Evolutionary conservation across 2,113 vertebrate species (phyloP).

Genomic region (Phylloscopus trochiloides): DNA sequence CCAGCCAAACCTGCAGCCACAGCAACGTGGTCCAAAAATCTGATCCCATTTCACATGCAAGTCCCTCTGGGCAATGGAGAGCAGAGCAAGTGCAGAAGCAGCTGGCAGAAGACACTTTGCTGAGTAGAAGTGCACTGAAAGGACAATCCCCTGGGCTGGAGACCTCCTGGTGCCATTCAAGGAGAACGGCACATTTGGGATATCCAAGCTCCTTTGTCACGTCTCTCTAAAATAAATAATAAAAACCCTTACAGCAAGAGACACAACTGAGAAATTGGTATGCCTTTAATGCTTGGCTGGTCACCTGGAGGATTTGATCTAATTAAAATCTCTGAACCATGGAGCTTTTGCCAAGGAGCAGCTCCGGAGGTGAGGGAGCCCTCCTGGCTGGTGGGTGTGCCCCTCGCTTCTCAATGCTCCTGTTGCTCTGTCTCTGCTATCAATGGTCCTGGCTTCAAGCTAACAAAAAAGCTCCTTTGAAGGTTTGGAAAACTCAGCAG

Average conservation of each 20-base stretch:
- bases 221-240: conserved; percentile 17
- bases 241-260: background rate
- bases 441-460: background rate
- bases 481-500: conserved; percentile 36
- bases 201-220: background rate
- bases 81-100: background rate
- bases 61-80: background rate
- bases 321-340: conserved; percentile 53
- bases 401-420: background rate
- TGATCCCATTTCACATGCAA: background rate
- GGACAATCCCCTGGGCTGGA: background rate
- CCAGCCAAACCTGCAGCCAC: background rate
- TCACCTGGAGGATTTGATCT: conserved; percentile 35
- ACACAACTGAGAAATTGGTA: background rate
- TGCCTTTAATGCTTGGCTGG: conserved; percentile 4
- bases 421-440: background rate
- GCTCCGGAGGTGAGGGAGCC: background rate
- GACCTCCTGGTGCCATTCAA: background rate
- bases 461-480: conserved; percentile 35
- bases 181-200: background rate
- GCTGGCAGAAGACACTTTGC: background rate
- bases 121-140: background rate
- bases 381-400: background rate
- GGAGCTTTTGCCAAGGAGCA: conserved; percentile 4
- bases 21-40: background rate